Evolutionary conservation across 2,797 vertebrate genomes (phyloP), one percentile per base, ranked within the genome.

Genomic region (Mus caroli): DNA sequence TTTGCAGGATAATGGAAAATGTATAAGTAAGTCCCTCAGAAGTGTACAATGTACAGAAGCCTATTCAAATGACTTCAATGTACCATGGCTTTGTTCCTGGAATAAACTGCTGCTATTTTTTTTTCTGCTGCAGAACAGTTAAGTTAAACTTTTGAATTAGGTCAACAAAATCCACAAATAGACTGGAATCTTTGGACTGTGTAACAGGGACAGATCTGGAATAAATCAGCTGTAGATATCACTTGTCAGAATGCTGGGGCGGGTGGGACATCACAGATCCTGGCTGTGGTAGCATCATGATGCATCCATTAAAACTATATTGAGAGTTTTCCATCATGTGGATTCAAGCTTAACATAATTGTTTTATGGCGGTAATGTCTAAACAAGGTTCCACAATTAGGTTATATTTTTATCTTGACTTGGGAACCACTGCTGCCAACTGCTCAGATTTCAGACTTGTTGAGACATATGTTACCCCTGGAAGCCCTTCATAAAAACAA

Each of bases 81-180:
- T 94, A 85, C 88, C 90, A 62, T 75, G 64, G 52, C 52, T 97
- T 40, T 56, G 34, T 89, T 96, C 88, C 96, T 96, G 52, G 69
- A 97, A 97, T 97, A 96, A 97, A 92, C 89, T 93, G 94, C 89
- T 96, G 12, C 92, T 97, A 94, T 97, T 96, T 97, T 83, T 71
- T 73, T 91, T 94, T 96, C 76, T 73, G 40, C 64, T 91, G 52
- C 60, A 97, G 93, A 94, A 95, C 94, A 97, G 95, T 97, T 94
- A 97, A 96, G 95, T 95, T 96, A 97, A 97, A 95, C 85, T 96
- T 96, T 97, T 97, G 93, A 97, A 98, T 96, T 96, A 97, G 96
- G 95, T 97, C 96, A 97, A 97, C 96, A 96, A 97, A 98, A 98
- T 97, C 97, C 97, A 97, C 97, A 97, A 98, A 97, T 97, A 98